Base-by-base conservation (phyloP, 2,113 vertebrate genomes). In the Elgaria multicarinata region DNA sequence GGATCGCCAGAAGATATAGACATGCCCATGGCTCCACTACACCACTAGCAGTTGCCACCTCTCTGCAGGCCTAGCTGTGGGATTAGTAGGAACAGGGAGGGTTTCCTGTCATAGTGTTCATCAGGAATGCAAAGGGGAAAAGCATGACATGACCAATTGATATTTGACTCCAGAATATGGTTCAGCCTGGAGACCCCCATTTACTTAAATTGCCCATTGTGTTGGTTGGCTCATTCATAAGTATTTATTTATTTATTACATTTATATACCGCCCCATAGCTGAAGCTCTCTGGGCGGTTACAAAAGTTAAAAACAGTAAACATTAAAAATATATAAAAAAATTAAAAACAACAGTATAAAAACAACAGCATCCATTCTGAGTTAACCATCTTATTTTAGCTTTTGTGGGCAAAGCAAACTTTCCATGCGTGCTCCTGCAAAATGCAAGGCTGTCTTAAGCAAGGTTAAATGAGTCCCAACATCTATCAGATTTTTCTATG, bases 371-470 rank as follows among this genome's bases (percentile, higher is more conserved):
- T n/a, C n/a, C n/a, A n/a, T 62, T 36, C 80, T 42, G 12, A 77
- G 26, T 13, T 46, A 46, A 72, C 53, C 24, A 42, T n/a, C 7
- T 46, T 69, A 9, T 44, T 83, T 84, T 69, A 69, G 31, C 5
- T 3, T 69, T 33, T 67, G 39, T 67, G 64, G 42, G 42, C 7
- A n/a, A 46, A 67, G n/a, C 64, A 22, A 18, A 69, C 2, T 50
- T 84, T 50, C 64, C 44, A n/a, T n/a, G 28, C 50, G 7, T 31
- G 31, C 28, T 71, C 66, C 33, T 36, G 46, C n/a, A 31, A 84
- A 84, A 53, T 71, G 44, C 83, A 84, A 84, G 50, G 83, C 82
- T 84, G 42, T n/a, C 50, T n/a, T 50, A n/a, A 84, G 18, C 76
- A n/a, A 50, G n/a, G 31, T 53, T 84, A 69, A 71, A n/a, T 71